Conservation (phyloP, 2,888 invertebrate genomes). For the Notodonta dromedarius region DNA sequence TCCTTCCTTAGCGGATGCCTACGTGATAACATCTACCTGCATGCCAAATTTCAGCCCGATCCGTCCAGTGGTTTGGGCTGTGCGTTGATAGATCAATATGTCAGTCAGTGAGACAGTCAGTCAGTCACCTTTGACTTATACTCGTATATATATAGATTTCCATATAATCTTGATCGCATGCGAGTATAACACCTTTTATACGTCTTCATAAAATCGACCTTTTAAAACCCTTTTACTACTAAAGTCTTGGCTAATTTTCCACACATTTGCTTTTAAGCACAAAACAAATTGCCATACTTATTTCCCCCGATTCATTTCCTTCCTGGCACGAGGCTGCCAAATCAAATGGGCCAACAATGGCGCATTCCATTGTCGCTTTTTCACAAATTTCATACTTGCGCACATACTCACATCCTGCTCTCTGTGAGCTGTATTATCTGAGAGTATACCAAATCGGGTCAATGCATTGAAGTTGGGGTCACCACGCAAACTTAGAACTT, state of each 20-base stretch:
- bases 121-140: too few relatives aligned
- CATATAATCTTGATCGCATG: too few relatives aligned
- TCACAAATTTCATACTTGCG: constrained; percentile 52
- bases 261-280: constrained; percentile 25
- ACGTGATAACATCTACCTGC: too few relatives aligned
- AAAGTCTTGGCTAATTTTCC: constrained; percentile 17
- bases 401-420: constrained; percentile 60
- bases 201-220: not conserved
- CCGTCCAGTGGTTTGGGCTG: too few relatives aligned
- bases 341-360: constrained; percentile 45
- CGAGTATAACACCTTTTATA: too few relatives aligned
- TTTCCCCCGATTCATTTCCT: constrained; percentile 48
- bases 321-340: constrained; percentile 46
- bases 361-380: constrained; percentile 40
- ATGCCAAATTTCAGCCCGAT: too few relatives aligned
- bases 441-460: constrained; percentile 69
- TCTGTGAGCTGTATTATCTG: constrained; percentile 65
- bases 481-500: constrained; percentile 47
- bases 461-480: constrained; percentile 47
- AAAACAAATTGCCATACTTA: constrained; percentile 49
- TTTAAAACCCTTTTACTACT: not conserved
- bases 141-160: too few relatives aligned
- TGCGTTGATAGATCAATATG: too few relatives aligned
- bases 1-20: too few relatives aligned
- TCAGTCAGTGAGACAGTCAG: too few relatives aligned